phyloP scores from a whole-genome alignment of 2,797 vertebrate species.

The Coluber constrictor region DNA sequence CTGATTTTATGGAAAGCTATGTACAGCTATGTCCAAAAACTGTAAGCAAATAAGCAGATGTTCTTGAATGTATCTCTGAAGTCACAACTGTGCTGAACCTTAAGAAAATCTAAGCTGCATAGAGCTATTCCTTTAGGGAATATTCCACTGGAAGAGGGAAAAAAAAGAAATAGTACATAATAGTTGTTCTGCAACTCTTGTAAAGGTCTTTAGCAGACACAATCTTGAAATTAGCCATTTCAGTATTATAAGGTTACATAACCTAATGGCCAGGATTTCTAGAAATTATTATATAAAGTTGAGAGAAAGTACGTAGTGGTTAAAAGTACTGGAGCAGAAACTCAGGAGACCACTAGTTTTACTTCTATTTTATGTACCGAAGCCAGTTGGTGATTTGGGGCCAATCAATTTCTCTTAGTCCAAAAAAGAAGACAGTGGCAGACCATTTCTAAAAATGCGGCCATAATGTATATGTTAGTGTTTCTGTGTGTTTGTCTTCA shows the following conservation, averaged over 20 bases:
- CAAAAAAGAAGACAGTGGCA: not conserved
- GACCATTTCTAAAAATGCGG: not conserved
- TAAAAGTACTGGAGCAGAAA: not conserved
- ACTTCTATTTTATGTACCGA: not conserved
- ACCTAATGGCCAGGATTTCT: not conserved
- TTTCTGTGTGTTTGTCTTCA: no score
- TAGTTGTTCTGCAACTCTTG: not conserved
- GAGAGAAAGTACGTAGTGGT: not conserved
- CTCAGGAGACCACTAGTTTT: not conserved
- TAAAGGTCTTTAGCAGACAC: no score
- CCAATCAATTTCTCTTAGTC: not conserved
- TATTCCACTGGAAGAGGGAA: not conserved
- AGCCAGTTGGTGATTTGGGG: not conserved
- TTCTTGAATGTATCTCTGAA: not conserved
- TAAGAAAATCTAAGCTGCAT: not conserved
- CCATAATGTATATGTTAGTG: not conserved
- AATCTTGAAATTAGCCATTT: not conserved
- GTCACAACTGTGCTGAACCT: not conserved
- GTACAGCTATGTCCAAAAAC: not conserved
- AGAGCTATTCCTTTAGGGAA: not conserved
- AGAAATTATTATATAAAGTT: not conserved
- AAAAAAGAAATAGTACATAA: not conserved
- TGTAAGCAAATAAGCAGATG: not conserved
- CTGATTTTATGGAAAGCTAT: not conserved
- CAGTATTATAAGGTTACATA: not conserved